These are phyloP conservation scores for Condylura cristata DNA, from an alignment of 2,113 vertebrate genomes.

Conservation along the genomic window DNA sequence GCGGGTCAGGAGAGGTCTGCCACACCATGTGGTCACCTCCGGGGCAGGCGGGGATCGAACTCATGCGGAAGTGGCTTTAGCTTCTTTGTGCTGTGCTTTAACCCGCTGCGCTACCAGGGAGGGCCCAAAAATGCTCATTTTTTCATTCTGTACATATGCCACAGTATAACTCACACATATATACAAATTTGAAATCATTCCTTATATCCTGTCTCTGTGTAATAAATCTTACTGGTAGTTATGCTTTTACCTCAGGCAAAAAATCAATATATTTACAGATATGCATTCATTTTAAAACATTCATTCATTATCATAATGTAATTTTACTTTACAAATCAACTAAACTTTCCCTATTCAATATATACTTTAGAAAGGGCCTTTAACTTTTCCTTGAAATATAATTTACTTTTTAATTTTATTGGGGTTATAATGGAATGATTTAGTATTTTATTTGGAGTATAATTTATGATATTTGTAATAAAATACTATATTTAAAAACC, in stretches of 20 bases:
- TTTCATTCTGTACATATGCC: not conserved
- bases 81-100: too few relatives aligned
- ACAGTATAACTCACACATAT: not conserved
- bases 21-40: too few relatives aligned
- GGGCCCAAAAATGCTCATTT: not conserved
- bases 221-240: not conserved
- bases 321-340: constrained; percentile 8
- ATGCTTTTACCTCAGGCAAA: not conserved
- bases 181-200: not conserved
- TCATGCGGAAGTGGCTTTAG: too few relatives aligned
- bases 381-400: constrained; percentile 1
- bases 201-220: not conserved
- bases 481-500: not conserved
- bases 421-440: too few relatives aligned
- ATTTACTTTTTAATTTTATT: too few relatives aligned
- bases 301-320: not conserved
- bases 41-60: too few relatives aligned
- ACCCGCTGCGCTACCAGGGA: too few relatives aligned
- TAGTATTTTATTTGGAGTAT: too few relatives aligned
- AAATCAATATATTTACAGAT: not conserved
- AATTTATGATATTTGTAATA: not conserved
- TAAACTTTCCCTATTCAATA: not conserved
- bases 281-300: not conserved
- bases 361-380: not conserved
- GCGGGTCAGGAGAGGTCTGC: too few relatives aligned